Percentiles rank a stretch among this genome's conserved stretches.
These are phyloP conservation scores for Gobio gobio DNA, from an alignment of 2,113 vertebrate genomes.

Conservation along the genomic window DNA sequence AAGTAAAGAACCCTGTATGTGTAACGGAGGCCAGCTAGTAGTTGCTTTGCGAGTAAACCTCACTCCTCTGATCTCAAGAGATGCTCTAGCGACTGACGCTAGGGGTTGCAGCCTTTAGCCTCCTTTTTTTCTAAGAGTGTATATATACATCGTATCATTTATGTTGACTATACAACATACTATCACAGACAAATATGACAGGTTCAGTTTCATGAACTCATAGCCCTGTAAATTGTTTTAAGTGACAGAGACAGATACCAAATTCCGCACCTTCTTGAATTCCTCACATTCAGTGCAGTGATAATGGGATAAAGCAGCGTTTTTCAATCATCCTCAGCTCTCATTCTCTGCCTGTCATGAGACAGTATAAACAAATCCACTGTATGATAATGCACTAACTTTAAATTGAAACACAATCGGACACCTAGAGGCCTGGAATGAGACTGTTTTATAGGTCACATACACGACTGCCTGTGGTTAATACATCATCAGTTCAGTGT, in stretches of 20 bases:
- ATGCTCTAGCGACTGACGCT: too few species aligned
- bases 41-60: too few species aligned
- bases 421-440: conserved; percentile 18
- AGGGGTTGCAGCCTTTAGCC: too few species aligned
- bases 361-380: background rate
- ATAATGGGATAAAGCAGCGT: conserved; percentile 4
- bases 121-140: too few species aligned
- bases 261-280: background rate
- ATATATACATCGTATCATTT: background rate
- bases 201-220: conserved; percentile 27
- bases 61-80: too few species aligned
- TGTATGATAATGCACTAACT: background rate
- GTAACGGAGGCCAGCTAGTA: too few species aligned
- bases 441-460: background rate
- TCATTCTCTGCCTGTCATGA: background rate
- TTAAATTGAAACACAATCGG: conserved; percentile 3
- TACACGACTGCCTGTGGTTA: too few species aligned
- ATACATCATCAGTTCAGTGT: conserved; percentile 45
- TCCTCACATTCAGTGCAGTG: conserved; percentile 12
- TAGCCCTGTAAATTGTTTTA: background rate
- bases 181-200: background rate
- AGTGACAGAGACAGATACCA: conserved; percentile 4
- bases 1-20: too few species aligned
- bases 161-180: background rate
- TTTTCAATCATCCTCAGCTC: background rate